Percentiles rank a stretch among this genome's conserved stretches.
Conservation (phyloP, 2,797 vertebrate genomes). For the Sebastes aleutianus region DNA sequence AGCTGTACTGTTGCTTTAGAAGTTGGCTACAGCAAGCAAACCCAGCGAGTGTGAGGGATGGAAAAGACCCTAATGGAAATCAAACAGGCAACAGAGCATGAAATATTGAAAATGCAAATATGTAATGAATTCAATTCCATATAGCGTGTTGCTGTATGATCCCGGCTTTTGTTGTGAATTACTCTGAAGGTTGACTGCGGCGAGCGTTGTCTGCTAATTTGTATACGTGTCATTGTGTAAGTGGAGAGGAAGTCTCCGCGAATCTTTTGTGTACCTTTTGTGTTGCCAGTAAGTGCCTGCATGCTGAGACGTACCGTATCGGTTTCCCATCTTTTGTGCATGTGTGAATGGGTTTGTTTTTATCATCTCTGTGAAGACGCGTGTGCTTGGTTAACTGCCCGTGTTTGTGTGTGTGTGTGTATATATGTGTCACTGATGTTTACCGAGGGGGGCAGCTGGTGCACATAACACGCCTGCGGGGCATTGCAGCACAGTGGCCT, state of each 20-base stretch:
- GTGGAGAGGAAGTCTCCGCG: not conserved
- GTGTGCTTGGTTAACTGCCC: not conserved
- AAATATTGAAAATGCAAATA: constrained; percentile 74
- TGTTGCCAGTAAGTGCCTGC: not conserved
- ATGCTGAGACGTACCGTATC: not conserved
- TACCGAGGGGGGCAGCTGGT: constrained; percentile 50
- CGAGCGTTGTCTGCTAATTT: constrained; percentile 20
- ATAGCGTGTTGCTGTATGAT: constrained; percentile 42
- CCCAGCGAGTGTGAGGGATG: constrained; percentile 1
- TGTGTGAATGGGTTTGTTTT: constrained; percentile 13
- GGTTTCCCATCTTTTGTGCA: constrained; percentile 1
- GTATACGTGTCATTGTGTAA: constrained; percentile 1
- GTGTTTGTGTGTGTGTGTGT: not conserved
- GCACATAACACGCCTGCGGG: constrained; percentile 37
- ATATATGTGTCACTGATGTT: constrained; percentile 47
- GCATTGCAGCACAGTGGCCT: constrained; percentile 35
- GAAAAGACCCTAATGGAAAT: constrained; percentile 59
- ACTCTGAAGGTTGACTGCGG: constrained; percentile 27
- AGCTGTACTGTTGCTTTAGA: constrained; percentile 30
- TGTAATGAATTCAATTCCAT: constrained; percentile 56
- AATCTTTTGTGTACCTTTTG: not conserved
- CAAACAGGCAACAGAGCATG: constrained; percentile 56
- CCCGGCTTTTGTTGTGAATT: constrained; percentile 25
- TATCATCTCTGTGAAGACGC: not conserved
- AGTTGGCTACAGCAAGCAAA: constrained; percentile 15